Evolutionary conservation across 2,113 vertebrate species (phyloP), one percentile per base, ranked within the genome.

Genomic region (Prionailurus viverrinus): DNA sequence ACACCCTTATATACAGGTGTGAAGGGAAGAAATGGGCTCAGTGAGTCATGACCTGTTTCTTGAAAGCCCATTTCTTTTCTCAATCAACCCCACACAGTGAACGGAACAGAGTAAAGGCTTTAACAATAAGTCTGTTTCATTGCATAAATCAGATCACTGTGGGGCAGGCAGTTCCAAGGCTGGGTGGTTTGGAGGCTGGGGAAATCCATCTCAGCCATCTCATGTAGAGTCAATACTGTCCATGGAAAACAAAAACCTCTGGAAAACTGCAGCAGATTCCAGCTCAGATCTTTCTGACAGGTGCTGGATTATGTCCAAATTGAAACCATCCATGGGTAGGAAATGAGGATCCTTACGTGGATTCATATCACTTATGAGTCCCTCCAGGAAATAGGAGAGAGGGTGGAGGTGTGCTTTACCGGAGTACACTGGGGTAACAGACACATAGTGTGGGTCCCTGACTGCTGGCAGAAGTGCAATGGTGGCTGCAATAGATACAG

Each of bases 11-110:
- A 48, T 48, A 78, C 74, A 78, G 39, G 91, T 79, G 63, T 93
- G 79, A 95, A 80, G 41, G 73, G 27, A 61, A 93, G 41, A 58
- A 71, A 79, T 85, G n/a, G 89, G 31, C 51, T 66, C 53, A 94
- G 55, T 66, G 53, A 89, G 63, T 65, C 58, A 81, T 82, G 27
- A 51, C 39, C 51, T 89, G 27, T 95, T 63, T 83, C 85, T 65
- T 29, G 66, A 89, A 90, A 71, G 36, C 53, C 12, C 39, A 85
- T 88, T 93, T 93, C 18, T 92, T 95, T 36, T 31, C 27, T 63
- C 61, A 89, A 23, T 66, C 36, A 95, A 29, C n/a, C 41, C 31
- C 36, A 66, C 33, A 33, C 7, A 23, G 8, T 84, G 25, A 83
- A 88, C 25, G 71, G n/a, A 73, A 83, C 21, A n/a, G 16, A 93